These are phyloP conservation scores for Ophioninae sp. DNA, from an alignment of 2,888 invertebrate species.

Conservation along the genomic window DNA sequence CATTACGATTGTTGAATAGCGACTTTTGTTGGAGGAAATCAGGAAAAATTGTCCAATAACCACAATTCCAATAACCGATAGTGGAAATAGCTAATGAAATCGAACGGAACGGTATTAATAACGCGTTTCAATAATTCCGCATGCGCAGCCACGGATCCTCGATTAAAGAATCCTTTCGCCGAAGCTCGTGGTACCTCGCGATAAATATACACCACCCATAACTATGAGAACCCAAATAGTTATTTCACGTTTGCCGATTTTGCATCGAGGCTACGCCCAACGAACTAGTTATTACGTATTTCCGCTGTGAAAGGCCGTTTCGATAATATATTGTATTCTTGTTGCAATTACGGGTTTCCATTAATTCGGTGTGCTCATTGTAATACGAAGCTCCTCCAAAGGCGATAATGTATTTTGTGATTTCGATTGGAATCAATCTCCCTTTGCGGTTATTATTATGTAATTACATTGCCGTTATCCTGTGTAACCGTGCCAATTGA, in stretches of 20 bases:
- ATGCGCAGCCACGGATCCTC: background rate
- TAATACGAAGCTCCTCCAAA: background rate
- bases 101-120: slow-evolving; percentile 11
- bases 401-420: background rate
- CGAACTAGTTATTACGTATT: background rate
- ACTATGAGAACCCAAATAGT: slow-evolving; percentile 1
- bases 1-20: too few species aligned
- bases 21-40: background rate
- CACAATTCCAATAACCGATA: slow-evolving; percentile 12
- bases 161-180: slow-evolving; percentile 1
- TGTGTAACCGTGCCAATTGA: background rate
- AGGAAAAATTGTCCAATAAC: background rate
- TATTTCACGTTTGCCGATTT: background rate
- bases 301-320: background rate
- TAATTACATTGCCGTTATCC: background rate
- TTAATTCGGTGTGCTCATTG: background rate
- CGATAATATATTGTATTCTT: background rate
- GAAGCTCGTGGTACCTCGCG: background rate
- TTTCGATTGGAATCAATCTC: background rate
- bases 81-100: background rate
- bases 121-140: slow-evolving; percentile 17
- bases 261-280: background rate
- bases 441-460: background rate
- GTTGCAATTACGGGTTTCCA: background rate
- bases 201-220: background rate